A percentile compares a stretch with the other conserved stretches of the same genome.
Evolutionary conservation across 2,797 vertebrate genomes (phyloP).

Genomic region (Podargus strigoides): DNA sequence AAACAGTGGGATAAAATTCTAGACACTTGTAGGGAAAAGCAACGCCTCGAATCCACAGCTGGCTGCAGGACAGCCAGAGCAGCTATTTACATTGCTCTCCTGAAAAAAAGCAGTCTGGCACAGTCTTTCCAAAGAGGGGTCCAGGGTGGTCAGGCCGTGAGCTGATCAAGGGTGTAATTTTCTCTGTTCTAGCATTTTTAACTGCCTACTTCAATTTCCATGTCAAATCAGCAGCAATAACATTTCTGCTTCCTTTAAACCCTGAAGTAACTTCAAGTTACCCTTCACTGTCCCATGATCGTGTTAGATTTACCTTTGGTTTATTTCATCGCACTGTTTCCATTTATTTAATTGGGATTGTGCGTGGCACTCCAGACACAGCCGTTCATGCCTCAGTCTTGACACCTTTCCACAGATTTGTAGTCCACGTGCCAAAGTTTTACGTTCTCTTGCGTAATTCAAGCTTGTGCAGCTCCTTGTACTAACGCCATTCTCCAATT

Average conservation of each 20-base stretch:
- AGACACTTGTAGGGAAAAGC: neutral
- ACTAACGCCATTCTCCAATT: slow-evolving; percentile 7
- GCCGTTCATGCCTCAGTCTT: neutral
- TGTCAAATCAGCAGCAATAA: neutral
- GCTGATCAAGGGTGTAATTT: neutral
- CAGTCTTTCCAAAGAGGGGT: neutral
- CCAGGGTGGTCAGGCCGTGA: neutral
- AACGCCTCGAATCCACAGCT: neutral
- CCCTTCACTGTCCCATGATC: fast-evolving
- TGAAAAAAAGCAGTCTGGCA: neutral
- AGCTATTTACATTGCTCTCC: neutral
- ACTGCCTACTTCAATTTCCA: neutral
- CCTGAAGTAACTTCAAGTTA: neutral
- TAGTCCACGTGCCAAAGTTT: slow-evolving; percentile 12
- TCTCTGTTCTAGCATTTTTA: neutral
- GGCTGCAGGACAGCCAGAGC: neutral
- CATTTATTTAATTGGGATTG: neutral
- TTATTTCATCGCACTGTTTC: neutral
- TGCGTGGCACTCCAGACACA: neutral
- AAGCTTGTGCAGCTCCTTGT: neutral
- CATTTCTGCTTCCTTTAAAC: neutral
- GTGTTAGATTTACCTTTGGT: neutral
- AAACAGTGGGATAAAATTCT: neutral
- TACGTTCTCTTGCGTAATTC: neutral
- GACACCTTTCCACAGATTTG: slow-evolving; percentile 1